Percentiles rank a stretch among this genome's conserved stretches.
Conservation (phyloP, 2,888 invertebrate genomes). For the Drosophila cyrtoloma region DNA sequence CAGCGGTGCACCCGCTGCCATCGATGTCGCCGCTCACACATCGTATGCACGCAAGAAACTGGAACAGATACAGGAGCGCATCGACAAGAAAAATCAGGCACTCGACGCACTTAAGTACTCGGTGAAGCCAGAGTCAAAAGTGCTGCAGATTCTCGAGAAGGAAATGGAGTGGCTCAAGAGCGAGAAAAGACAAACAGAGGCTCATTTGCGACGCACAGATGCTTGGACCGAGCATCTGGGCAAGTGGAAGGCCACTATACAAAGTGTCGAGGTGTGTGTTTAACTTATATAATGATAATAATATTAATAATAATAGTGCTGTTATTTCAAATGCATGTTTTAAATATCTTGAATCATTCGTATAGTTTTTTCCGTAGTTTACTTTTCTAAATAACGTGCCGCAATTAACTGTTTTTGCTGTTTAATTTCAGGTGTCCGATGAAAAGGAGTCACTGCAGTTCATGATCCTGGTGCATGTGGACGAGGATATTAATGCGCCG, state of each 20-base stretch:
- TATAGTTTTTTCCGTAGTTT: neutral
- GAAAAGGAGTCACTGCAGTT: slow-evolving; percentile 88
- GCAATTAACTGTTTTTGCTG: neutral
- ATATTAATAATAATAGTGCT: neutral
- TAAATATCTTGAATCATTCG: neutral
- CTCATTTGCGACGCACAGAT: slow-evolving; percentile 93
- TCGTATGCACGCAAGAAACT: slow-evolving; percentile 93
- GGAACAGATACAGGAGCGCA: slow-evolving; percentile 92
- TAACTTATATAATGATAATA: neutral
- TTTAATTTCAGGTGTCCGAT: slow-evolving; percentile 82
- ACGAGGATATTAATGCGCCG: slow-evolving; percentile 86
- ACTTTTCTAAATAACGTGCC: neutral
- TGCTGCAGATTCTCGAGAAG: slow-evolving; percentile 91
- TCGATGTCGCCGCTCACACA: slow-evolving; percentile 93
- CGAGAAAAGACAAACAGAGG: slow-evolving; percentile 92
- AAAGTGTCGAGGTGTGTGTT: slow-evolving; percentile 90
- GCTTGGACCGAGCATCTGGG: slow-evolving; percentile 96
- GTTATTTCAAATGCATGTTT: neutral
- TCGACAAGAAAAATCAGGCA: slow-evolving; percentile 93
- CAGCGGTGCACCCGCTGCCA: slow-evolving; percentile 56
- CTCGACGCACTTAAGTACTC: slow-evolving; percentile 93
- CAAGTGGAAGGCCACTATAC: slow-evolving; percentile 93
- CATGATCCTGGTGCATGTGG: slow-evolving; percentile 92
- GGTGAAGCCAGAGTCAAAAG: slow-evolving; percentile 93
- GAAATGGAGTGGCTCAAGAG: slow-evolving; percentile 94